Conservation (phyloP, 2,888 invertebrate genomes). For the Fragum whitleyi region DNA sequence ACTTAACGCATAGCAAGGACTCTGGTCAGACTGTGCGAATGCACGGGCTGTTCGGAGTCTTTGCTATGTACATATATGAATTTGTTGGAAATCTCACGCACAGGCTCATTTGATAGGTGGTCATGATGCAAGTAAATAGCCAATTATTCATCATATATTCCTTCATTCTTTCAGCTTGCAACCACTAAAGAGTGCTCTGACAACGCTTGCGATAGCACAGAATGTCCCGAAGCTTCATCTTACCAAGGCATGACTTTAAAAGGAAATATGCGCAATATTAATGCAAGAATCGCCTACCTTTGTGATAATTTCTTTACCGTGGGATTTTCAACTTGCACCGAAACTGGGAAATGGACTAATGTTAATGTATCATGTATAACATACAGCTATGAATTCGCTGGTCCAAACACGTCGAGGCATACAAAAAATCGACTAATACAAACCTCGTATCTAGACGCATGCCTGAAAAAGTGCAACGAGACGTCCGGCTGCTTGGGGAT, state of each 20-base stretch:
- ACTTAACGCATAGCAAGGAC: too few species aligned
- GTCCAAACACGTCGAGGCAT: neutral
- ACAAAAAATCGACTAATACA: neutral
- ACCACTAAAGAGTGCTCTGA: neutral
- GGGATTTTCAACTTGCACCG: neutral
- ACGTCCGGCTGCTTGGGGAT: neutral
- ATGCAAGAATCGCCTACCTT: neutral
- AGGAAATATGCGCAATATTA: neutral
- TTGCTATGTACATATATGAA: too few species aligned
- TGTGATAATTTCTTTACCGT: neutral
- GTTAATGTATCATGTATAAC: neutral
- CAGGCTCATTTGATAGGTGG: too few species aligned
- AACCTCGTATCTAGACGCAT: neutral
- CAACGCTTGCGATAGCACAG: neutral
- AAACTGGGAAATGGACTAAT: neutral
- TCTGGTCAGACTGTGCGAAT: too few species aligned
- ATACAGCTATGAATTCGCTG: neutral
- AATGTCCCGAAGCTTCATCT: neutral
- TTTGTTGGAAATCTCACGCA: too few species aligned
- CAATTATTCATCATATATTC: too few species aligned
- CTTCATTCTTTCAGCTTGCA: neutral
- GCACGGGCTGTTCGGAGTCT: too few species aligned
- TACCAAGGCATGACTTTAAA: neutral
- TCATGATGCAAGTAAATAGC: too few species aligned
- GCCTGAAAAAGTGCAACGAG: neutral